phyloP scores from a whole-genome alignment of 2,797 vertebrate genomes.

The Xiphorhynchus erythropygius region DNA sequence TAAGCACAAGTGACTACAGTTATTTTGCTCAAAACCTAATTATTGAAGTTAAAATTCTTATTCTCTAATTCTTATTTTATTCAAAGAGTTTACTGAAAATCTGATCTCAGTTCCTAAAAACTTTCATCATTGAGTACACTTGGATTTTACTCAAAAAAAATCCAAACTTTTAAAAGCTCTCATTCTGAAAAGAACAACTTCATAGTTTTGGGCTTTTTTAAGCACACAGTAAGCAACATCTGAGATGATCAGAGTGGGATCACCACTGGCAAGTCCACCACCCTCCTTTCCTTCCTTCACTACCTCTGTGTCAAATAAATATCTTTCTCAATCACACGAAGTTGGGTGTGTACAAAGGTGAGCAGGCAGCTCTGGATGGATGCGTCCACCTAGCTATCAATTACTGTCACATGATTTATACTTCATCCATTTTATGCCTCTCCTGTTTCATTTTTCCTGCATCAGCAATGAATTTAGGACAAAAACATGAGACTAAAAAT shows the following conservation, averaged over 20 bases:
- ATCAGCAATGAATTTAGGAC: background rate
- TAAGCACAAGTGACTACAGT: background rate
- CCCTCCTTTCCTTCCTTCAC: background rate
- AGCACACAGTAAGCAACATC: background rate
- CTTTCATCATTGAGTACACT: background rate
- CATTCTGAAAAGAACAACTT: background rate
- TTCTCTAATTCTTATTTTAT: background rate
- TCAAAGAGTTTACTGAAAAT: background rate
- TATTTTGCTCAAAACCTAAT: background rate
- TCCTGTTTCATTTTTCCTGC: background rate
- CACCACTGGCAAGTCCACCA: background rate
- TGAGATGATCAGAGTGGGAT: background rate
- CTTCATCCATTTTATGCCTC: background rate
- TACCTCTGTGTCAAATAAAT: background rate
- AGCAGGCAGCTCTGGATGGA: background rate
- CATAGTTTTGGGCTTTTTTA: background rate
- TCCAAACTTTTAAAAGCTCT: background rate
- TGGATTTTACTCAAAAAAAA: background rate
- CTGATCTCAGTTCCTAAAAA: background rate
- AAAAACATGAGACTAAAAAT: background rate
- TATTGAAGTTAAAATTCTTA: background rate
- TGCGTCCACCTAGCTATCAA: slow-evolving; percentile 7
- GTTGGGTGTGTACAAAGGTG: background rate
- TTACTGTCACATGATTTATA: slow-evolving; percentile 1
- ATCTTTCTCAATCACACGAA: background rate